Base-by-base conservation (phyloP, 1,140 invertebrate genomes). In the Procambarus virginalis region DNA sequence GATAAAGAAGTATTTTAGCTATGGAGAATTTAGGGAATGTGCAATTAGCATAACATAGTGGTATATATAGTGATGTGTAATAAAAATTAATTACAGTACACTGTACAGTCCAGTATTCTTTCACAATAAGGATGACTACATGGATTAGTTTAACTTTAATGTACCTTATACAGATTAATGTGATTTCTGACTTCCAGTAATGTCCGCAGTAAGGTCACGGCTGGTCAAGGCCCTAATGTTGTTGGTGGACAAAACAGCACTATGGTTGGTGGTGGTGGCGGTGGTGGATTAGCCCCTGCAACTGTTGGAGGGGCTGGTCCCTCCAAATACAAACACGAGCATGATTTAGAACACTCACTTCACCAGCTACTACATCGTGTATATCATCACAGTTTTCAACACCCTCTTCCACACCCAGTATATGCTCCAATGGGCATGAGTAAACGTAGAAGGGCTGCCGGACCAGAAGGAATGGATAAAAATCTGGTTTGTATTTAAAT, bases 261-360 rank as follows among this genome's bases (percentile, higher is more conserved):
- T 70, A 6, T 64, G 68, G 77, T 75, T 78, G n/a, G 64, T 17
- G n/a, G 55, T 55, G 34, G 64, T 17, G n/a, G 55, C 45, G 45
- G 86, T 81, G 77, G 75, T 20, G 80, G 20, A 9, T 20, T 49
- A 75, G 34, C 46, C 58, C 10, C 58, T 76, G n/a, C 45, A 78
- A 46, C 75, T 64, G 58, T 80, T 60, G 96, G 93, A 95, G 96
- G 8, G 34, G 55, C 75, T 48, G 68, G 68, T 60, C 45, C 84
- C 12, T 89, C 88, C 22, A 89, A 89, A 48, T 89, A 89, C 49
- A 98, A 99, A 92, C 98, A 99, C 93, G 98, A 99, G 94, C 97
- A 99, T 93, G 98, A 99, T 9, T 93, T 99, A 81, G 98, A 99
- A 93, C 98, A 99, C 94, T 99, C 98, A 0, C 94, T 99, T 49